Evolutionary conservation across 64 coral and sea anemone species (phyloP).

Genomic region (Astreopora myriophthalma): DNA sequence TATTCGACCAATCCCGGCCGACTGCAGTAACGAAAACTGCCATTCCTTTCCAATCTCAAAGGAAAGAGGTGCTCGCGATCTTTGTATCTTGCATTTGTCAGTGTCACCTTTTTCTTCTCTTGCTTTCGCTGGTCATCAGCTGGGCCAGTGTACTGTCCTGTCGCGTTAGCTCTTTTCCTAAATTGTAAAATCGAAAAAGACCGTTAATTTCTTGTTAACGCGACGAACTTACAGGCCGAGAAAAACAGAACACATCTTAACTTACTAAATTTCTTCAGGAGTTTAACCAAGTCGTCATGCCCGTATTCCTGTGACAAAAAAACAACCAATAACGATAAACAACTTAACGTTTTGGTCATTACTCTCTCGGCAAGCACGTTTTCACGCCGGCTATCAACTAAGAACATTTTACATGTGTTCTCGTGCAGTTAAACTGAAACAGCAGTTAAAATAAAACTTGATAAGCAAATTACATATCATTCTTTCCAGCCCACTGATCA

Average conservation of each 20-base stretch:
- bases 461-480: not conserved
- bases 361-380: not conserved
- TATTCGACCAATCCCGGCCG: too few species aligned
- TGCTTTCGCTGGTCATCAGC: conserved; percentile 87
- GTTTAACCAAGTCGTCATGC: conserved; percentile 81
- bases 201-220: not conserved
- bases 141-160: conserved; percentile 94
- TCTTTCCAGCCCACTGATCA: too few species aligned
- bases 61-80: too few species aligned
- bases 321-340: not conserved
- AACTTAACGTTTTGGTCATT: not conserved
- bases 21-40: too few species aligned
- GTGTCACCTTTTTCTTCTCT: conserved; percentile 85
- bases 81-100: not conserved
- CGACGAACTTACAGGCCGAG: not conserved
- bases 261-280: conserved; percentile 92
- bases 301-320: conserved; percentile 78
- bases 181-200: not conserved
- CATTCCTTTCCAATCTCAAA: too few species aligned
- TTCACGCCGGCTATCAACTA: not conserved
- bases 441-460: not conserved
- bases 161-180: conserved; percentile 80
- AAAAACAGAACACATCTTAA: not conserved
- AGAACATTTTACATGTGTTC: not conserved
- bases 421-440: not conserved